These are phyloP conservation scores for Chloropsis hardwickii DNA, from an alignment of 2,113 vertebrate species.

Conservation along the genomic window DNA sequence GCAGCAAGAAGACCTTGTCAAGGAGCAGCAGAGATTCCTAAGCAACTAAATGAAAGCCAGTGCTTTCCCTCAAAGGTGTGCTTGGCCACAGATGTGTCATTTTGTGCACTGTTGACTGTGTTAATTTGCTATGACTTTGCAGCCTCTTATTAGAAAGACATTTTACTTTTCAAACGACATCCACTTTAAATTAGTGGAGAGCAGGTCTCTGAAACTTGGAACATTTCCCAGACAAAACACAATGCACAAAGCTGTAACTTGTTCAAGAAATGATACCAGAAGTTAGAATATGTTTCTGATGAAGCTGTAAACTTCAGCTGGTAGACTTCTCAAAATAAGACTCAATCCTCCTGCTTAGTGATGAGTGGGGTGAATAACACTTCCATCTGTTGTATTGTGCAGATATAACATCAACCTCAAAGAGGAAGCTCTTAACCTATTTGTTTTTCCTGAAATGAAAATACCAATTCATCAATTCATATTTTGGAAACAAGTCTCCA, in stretches of 20 bases:
- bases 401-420: background rate
- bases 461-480: background rate
- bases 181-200: background rate
- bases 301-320: conserved; percentile 2
- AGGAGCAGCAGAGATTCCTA: background rate
- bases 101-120: background rate
- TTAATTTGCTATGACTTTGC: background rate
- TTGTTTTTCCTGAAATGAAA: background rate
- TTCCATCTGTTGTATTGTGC: background rate
- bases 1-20: background rate
- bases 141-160: background rate
- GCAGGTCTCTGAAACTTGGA: background rate
- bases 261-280: background rate
- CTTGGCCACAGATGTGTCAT: background rate
- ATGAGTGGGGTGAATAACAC: background rate
- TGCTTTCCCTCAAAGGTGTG: background rate
- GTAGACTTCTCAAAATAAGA: background rate
- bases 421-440: background rate
- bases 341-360: background rate
- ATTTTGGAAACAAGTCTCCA: background rate
- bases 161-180: background rate
- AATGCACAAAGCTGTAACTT: background rate
- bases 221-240: background rate
- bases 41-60: background rate
- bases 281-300: background rate